Percentiles rank a stretch among this genome's conserved stretches.
Evolutionary conservation across 1,140 invertebrate species (phyloP).

Genomic region (Sarcophaga bullata): DNA sequence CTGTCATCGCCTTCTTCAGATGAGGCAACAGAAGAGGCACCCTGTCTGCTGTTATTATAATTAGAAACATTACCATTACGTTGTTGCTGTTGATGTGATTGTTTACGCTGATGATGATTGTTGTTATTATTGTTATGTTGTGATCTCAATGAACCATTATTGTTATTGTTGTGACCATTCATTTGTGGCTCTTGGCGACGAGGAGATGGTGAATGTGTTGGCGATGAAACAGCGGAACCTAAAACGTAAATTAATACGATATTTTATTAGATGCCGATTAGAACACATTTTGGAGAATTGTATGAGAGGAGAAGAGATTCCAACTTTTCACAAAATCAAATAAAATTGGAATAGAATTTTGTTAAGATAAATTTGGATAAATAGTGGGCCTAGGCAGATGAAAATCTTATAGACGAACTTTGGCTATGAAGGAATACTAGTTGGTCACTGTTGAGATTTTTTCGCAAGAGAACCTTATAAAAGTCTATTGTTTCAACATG

Average conservation of each 20-base stretch:
- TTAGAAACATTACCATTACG: slow-evolving; percentile 56
- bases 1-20: slow-evolving; percentile 76
- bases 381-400: no score
- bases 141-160: slow-evolving; percentile 22
- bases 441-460: no score
- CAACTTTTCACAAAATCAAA: no score
- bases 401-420: no score
- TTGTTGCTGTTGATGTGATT: slow-evolving; percentile 45
- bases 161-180: slow-evolving; percentile 38
- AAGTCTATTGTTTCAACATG: no score
- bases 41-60: slow-evolving; percentile 47
- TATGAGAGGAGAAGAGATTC: no score
- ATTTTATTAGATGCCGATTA: background rate
- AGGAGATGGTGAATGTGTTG: slow-evolving; percentile 60
- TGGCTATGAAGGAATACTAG: no score
- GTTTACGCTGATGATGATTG: background rate
- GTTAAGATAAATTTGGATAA: no score
- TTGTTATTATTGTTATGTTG: slow-evolving; percentile 1
- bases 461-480: no score
- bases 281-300: no score
- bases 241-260: slow-evolving; percentile 6
- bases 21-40: slow-evolving; percentile 70
- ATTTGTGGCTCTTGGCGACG: slow-evolving; percentile 51
- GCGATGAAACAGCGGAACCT: slow-evolving; percentile 56
- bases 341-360: no score